phyloP scores from a whole-genome alignment of 2,113 vertebrate species.

The Acrocephalus arundinaceus region DNA sequence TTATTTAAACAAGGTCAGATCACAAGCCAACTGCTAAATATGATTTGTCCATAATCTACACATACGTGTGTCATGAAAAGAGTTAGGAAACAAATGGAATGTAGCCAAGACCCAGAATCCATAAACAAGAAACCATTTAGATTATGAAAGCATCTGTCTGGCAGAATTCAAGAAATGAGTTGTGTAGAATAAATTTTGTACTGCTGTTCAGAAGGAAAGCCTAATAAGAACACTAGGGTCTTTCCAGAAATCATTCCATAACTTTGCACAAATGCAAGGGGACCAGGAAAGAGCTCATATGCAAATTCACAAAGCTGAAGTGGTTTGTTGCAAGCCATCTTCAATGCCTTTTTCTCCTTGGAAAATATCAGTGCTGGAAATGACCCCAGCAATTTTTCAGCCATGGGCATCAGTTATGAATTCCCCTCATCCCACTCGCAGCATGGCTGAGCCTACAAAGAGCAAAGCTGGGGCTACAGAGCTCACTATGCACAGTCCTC shows the following conservation, averaged over 20 bases:
- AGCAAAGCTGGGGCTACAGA: background rate
- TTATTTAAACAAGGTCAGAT: background rate
- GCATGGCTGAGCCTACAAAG: fast-evolving
- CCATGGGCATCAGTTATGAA: background rate
- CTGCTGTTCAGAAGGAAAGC: background rate
- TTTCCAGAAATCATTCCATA: background rate
- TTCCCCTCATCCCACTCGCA: too few relatives aligned
- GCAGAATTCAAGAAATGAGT: background rate
- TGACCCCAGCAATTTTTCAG: background rate
- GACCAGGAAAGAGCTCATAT: background rate
- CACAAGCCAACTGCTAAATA: background rate
- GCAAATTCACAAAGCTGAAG: background rate
- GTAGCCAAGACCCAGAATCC: constrained; percentile 60
- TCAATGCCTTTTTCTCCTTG: background rate
- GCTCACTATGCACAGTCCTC: fast-evolving
- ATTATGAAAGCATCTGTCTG: background rate
- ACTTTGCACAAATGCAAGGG: background rate
- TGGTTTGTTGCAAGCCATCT: background rate
- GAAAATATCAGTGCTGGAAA: background rate
- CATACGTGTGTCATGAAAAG: background rate
- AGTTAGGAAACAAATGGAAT: constrained; percentile 40
- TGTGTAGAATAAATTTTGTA: background rate
- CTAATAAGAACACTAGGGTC: background rate
- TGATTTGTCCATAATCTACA: constrained; percentile 30
- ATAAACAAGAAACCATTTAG: constrained; percentile 66